Base-by-base conservation (phyloP, 1,140 invertebrate genomes). In the Aphaenogaster rudis region DNA sequence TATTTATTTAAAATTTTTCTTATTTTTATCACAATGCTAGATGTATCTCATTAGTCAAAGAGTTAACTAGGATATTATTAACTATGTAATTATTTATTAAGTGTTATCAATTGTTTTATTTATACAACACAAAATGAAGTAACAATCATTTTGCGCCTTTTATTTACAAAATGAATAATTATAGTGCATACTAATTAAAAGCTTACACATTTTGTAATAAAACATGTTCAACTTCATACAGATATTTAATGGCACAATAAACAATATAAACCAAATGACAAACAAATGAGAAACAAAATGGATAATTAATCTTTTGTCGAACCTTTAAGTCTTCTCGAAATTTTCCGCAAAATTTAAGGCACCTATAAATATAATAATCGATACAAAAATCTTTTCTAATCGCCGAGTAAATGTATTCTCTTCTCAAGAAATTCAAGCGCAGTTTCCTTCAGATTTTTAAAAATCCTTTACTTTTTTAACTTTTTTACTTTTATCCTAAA, bases 281-380 rank as follows among this genome's bases (percentile, higher is more conserved):
- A 82, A 48, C 48, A 74, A 74, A 74, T 81, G 36, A 81, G n/a
- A 80, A 81, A 81, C 2, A 61, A 76, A 61, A 84, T 17, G 1
- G 6, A 3, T 61, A 48, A 48, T 48, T 71, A 54, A 69, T 33
- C 6, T 76, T 36, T 74, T 48, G 2, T 48, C 3, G 15, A 82
- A 61, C 2, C 6, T 67, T 81, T n/a, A 48, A 64, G 13, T 33
- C 5, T 48, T 82, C 5, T 74, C n/a, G 17, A 48, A 61, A 74
- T 36, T 74, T 48, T 82, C 5, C n/a, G 42, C 54, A 21, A 45
- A 84, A 84, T 84, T 76, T 84, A 84, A 84, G 80, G 80, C 80
- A 84, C 80, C 80, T 84, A 74, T 61, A 84, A 69, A 76, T 63
- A 74, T 42, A 84, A 84, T 82, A 81, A 81, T 82, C 2, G 8